Evolutionary conservation across 2,113 vertebrate species (phyloP).

Genomic region (Periophthalmus modestus): DNA sequence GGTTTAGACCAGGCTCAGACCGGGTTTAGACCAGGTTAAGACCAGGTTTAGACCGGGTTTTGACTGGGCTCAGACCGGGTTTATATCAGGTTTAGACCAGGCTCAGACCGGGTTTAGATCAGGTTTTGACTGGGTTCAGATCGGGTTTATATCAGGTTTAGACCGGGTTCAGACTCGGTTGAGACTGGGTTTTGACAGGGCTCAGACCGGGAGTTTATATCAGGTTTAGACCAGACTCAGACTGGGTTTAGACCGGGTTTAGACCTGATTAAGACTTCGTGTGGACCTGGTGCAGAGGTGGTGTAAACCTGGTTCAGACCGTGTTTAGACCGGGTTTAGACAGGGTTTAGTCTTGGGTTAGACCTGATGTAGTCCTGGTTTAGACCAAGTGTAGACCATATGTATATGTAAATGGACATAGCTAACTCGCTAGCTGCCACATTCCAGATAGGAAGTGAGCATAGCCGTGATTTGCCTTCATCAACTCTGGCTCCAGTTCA

Average conservation of each 20-base stretch:
- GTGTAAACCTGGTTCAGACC: not conserved
- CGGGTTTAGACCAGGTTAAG: no score
- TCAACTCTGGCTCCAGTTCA: no score
- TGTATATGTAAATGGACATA: no score
- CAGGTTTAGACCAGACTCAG: not conserved
- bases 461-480: no score
- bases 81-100: not conserved
- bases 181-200: not conserved
- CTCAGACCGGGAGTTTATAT: not conserved
- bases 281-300: not conserved
- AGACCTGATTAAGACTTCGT: not conserved
- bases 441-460: no score
- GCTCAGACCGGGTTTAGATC: not conserved
- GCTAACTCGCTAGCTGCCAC: no score
- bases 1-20: not conserved
- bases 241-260: no score
- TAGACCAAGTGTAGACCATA: not conserved
- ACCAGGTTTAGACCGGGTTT: not conserved
- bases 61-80: not conserved
- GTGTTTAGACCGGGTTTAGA: not conserved
- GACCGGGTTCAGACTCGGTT: no score
- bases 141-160: not conserved
- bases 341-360: not conserved
- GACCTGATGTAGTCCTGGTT: not conserved
- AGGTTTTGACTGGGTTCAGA: not conserved